Evolutionary conservation across 2,888 invertebrate genomes (phyloP).

Genomic region (Leucoma salicis): DNA sequence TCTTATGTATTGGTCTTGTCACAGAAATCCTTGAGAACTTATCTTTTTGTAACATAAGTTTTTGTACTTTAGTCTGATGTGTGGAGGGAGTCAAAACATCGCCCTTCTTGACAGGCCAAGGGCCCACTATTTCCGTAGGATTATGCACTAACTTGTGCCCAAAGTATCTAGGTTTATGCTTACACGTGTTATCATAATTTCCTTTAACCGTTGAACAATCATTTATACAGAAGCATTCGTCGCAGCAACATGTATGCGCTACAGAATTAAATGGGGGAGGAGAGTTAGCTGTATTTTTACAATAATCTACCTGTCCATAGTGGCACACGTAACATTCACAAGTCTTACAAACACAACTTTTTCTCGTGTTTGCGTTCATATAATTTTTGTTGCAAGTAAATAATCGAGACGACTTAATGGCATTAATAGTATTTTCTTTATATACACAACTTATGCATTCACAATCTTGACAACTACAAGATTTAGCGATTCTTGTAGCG

Average conservation of each 20-base stretch:
- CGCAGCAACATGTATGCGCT: neutral
- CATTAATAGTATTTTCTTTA: conserved; percentile 22
- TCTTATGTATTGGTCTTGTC: neutral
- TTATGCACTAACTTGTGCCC: too few species aligned
- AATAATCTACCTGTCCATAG: neutral
- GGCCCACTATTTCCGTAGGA: neutral
- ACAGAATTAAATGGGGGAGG: neutral
- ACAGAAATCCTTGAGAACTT: neutral
- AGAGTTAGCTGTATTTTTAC: neutral
- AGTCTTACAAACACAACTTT: conserved; percentile 30
- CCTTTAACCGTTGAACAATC: neutral
- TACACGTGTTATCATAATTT: neutral
- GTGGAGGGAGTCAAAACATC: conserved; percentile 12
- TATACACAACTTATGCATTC: conserved; percentile 43
- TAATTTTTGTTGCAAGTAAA: conserved; percentile 5
- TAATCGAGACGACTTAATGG: conserved; percentile 18
- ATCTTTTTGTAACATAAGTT: neutral
- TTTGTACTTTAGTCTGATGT: conserved; percentile 8
- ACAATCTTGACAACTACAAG: conserved; percentile 38
- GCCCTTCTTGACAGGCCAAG: conserved; percentile 7
- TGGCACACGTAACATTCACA: conserved; percentile 37
- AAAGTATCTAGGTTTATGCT: too few species aligned
- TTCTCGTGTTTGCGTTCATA: neutral
- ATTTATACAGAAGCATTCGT: neutral
- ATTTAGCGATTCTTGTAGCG: neutral